phyloP scores from a whole-genome alignment of 92 coral and sea anemone species.

The Siderastrea radians region DNA sequence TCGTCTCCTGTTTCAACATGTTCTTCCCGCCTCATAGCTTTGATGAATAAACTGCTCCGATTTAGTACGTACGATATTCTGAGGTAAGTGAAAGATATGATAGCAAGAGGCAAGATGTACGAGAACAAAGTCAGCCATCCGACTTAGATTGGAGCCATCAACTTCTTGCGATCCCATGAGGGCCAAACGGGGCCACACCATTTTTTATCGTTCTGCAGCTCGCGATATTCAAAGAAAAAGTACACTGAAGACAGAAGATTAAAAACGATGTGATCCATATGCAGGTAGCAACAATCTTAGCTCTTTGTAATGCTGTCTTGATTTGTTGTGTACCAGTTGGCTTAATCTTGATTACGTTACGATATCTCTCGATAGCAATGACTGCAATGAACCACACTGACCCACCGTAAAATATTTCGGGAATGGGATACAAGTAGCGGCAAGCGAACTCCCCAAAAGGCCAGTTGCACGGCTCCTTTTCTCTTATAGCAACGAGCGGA shows the following conservation, averaged over 20 bases:
- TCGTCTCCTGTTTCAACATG: too few species aligned
- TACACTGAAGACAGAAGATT: conserved; percentile 20
- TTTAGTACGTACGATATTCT: not conserved
- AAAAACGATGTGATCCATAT: conserved; percentile 30
- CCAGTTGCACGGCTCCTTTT: not conserved
- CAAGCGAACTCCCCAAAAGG: conserved; percentile 54
- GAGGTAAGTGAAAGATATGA: conserved; percentile 12
- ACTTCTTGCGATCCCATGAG: not conserved
- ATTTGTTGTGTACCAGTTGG: not conserved
- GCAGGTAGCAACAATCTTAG: not conserved
- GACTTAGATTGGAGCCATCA: not conserved
- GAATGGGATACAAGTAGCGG: conserved; percentile 37
- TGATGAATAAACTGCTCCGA: not conserved
- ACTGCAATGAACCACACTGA: conserved; percentile 67
- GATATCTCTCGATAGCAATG: conserved; percentile 65
- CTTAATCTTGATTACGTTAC: conserved; percentile 8
- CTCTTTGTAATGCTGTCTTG: not conserved
- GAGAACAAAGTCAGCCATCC: not conserved
- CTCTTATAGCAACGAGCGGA: conserved; percentile 12
- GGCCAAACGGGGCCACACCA: conserved; percentile 13
- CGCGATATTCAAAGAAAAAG: conserved; percentile 1
- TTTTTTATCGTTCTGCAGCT: not conserved
- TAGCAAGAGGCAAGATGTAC: conserved; percentile 21
- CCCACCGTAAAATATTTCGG: conserved; percentile 44
- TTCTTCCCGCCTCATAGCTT: not conserved